Evolutionary conservation across 1,140 invertebrate genomes (phyloP).

Genomic region (Campoletis sonorensis): DNA sequence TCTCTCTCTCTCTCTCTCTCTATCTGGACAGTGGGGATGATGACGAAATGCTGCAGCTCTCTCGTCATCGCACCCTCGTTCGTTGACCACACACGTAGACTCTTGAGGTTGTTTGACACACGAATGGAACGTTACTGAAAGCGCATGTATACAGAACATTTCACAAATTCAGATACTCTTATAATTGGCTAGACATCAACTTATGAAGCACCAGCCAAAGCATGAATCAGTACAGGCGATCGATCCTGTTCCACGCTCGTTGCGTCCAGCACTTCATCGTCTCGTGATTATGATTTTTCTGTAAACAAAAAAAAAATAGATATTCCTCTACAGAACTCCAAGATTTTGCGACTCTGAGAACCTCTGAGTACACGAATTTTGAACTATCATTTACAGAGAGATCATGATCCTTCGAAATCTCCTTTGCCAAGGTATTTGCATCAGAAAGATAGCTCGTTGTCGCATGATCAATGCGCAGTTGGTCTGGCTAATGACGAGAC

Average conservation of each 20-base stretch:
- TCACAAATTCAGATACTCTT: background rate
- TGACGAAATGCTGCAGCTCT: conserved; percentile 51
- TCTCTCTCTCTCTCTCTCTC: conserved; percentile 9
- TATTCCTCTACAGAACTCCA: too few relatives aligned
- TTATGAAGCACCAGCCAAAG: background rate
- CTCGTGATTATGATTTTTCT: too few relatives aligned
- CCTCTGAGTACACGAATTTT: too few relatives aligned
- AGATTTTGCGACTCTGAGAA: too few relatives aligned
- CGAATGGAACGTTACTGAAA: conserved; percentile 51
- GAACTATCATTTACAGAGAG: background rate
- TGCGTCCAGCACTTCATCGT: too few relatives aligned
- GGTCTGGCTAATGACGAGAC: conserved; percentile 64
- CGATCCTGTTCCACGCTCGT: too few relatives aligned
- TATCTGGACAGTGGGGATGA: conserved; percentile 53
- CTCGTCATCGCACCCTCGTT: conserved; percentile 25
- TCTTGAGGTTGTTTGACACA: conserved; percentile 15
- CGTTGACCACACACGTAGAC: conserved; percentile 44
- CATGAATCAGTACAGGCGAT: too few relatives aligned
- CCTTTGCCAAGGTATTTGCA: conserved; percentile 9
- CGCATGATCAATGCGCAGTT: background rate
- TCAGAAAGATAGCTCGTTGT: too few relatives aligned
- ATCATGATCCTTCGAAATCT: background rate
- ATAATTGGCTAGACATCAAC: too few relatives aligned
- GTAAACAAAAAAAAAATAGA: background rate
- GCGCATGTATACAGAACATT: background rate